These are phyloP conservation scores for Lanistes nyassanus DNA, from an alignment of 1,140 invertebrate genomes.

Conservation along the genomic window DNA sequence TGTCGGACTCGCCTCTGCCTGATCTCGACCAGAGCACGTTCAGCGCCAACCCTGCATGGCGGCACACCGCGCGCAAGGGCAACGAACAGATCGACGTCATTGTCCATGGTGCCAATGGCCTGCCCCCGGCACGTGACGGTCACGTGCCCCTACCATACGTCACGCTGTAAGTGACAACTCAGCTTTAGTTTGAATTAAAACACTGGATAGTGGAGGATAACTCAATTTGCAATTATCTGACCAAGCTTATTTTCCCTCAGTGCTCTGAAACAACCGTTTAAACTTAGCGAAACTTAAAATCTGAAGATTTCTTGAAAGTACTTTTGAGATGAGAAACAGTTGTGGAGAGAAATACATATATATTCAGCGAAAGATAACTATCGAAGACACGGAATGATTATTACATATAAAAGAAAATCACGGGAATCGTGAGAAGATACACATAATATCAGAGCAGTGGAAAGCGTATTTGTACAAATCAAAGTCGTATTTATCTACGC, in stretches of 20 bases:
- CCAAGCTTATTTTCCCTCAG: background rate
- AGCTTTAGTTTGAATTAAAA: background rate
- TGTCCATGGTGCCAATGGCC: conserved; percentile 54
- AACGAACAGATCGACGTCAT: conserved; percentile 59
- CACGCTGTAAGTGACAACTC: conserved; percentile 48
- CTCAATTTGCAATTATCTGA: background rate
- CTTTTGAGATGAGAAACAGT: no score
- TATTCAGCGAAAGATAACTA: no score
- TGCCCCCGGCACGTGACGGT: conserved; percentile 44
- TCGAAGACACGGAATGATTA: no score
- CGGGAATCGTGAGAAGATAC: no score
- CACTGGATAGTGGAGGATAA: conserved; percentile 4
- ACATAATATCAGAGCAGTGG: no score
- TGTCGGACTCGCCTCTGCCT: conserved; percentile 46
- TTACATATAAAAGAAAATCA: no score
- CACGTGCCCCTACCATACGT: conserved; percentile 49
- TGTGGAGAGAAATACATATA: no score
- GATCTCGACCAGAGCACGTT: conserved; percentile 46
- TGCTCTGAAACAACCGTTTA: no score
- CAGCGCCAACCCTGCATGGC: conserved; percentile 39
- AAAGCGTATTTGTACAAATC: no score
- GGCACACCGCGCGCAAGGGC: conserved; percentile 53
- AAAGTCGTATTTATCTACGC: no score
- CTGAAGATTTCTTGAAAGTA: no score
- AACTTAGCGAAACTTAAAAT: no score